Evolutionary conservation across 2,888 invertebrate genomes (phyloP), one percentile per base, ranked within the genome.

Genomic region (Suillia variegata): DNA sequence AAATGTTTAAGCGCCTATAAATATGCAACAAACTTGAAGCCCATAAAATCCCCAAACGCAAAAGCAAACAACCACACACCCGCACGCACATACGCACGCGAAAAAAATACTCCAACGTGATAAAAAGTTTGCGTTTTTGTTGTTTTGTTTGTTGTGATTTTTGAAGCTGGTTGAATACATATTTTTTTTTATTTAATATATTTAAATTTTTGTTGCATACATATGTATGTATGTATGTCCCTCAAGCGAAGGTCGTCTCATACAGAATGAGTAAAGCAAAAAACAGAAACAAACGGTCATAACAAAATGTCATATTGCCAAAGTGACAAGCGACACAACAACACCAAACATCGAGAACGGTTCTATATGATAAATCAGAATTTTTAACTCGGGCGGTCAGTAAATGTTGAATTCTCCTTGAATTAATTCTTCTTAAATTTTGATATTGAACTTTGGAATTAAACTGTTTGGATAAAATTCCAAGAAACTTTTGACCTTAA

Each of bases 1-100:
- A 38, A 38, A 38, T 20, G 17, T 18, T 6, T 49, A 49, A 17
- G 49, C 49, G 49, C 49, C 34, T 22, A 49, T 34, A 56, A 56
- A 49, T 56, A 49, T 56, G 56, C 48, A 49, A 22, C 48, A 49
- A 49, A 56, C 15, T 48, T 49, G 1, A 45, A 45, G 18, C 18
- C 54, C 24, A 2, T 54, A 52, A 52, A 31, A 45, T n/a, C 17
- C 45, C 17, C n/a, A 38, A 22, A 50, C 13, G 45, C 42, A 22
- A 53, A 42, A 6, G 26, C 15, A 21, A 47, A 12, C 15, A 51
- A 31, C n/a, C n/a, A n/a, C n/a, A n/a, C n/a, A n/a, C n/a, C n/a
- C 17, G 18, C 17, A 49, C 4, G 24, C n/a, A 3, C 8, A 45
- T 17, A 45, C n/a, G 12, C 48, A 21, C 21, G n/a, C 2, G n/a